These are phyloP conservation scores for Pristionchus japonicus DNA, from an alignment of 2,888 invertebrate genomes.

Conservation along the genomic window DNA sequence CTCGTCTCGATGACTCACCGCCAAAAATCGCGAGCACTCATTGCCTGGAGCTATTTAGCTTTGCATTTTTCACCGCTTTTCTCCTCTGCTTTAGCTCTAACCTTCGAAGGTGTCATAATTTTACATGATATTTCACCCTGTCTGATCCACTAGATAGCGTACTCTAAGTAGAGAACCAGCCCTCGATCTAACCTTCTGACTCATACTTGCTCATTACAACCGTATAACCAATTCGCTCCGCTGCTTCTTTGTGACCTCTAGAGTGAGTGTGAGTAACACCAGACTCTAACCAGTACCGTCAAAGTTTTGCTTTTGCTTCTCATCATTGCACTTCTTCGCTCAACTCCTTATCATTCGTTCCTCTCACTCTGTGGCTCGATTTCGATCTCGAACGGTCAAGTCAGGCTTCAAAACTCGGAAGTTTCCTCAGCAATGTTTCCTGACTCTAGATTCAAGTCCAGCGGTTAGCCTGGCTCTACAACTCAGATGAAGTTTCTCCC, in stretches of 20 bases:
- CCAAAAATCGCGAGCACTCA: neutral
- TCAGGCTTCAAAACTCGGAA: no score
- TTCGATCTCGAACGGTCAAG: no score
- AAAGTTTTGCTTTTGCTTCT: neutral
- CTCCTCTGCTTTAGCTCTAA: neutral
- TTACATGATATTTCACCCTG: no score
- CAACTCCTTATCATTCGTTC: neutral
- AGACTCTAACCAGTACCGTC: slow-evolving; percentile 21
- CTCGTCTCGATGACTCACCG: neutral
- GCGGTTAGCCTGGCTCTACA: no score
- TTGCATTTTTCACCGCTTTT: neutral
- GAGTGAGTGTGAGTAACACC: slow-evolving; percentile 17
- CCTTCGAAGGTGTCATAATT: no score
- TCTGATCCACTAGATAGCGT: no score
- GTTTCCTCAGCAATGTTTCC: no score
- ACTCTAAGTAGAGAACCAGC: no score
- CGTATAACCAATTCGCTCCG: slow-evolving; percentile 6
- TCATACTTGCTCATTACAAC: slow-evolving; percentile 10
- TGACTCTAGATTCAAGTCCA: no score
- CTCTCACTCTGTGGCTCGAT: no score
- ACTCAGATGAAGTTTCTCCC: no score
- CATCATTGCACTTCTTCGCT: no score
- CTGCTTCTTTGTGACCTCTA: slow-evolving; percentile 15
- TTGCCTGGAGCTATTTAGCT: neutral
- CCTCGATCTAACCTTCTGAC: neutral